Evolutionary conservation across 2,888 invertebrate genomes (phyloP).

Genomic region (Agrotis ipsilon): DNA sequence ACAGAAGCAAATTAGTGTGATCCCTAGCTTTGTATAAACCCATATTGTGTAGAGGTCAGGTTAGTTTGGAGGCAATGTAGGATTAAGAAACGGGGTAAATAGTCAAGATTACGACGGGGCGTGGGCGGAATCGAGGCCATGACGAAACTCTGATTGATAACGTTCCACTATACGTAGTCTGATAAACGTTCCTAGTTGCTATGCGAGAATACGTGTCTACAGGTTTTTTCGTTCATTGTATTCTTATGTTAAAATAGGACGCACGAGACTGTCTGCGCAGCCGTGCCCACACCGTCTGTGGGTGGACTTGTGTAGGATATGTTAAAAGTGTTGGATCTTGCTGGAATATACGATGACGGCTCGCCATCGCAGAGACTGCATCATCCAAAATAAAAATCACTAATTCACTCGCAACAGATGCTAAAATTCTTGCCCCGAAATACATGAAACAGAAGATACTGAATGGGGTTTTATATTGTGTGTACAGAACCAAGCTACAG

Average conservation of each 20-base stretch:
- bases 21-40: constrained; percentile 48
- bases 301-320: constrained; percentile 53
- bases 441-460: constrained; percentile 11
- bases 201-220: constrained; percentile 66
- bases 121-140: constrained; percentile 87
- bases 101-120: constrained; percentile 83
- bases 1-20: constrained; percentile 61
- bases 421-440: constrained; percentile 24
- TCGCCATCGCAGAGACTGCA: constrained; percentile 23
- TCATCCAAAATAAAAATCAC: constrained; percentile 36
- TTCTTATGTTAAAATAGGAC: constrained; percentile 60
- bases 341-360: constrained; percentile 41
- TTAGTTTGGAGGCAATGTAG: constrained; percentile 72
- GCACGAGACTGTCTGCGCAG: constrained; percentile 43
- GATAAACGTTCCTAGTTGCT: constrained; percentile 79
- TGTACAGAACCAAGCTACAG: constrained; percentile 25
- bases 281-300: constrained; percentile 39
- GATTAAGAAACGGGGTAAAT: constrained; percentile 88
- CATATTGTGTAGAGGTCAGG: constrained; percentile 57
- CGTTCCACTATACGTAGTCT: constrained; percentile 78
- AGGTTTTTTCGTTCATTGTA: constrained; percentile 55
- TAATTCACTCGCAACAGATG: constrained; percentile 27
- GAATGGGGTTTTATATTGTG: neutral
- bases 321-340: constrained; percentile 41
- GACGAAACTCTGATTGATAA: constrained; percentile 89